These are phyloP conservation scores for Bibio marci DNA, from an alignment of 2,888 invertebrate genomes.

Conservation along the genomic window DNA sequence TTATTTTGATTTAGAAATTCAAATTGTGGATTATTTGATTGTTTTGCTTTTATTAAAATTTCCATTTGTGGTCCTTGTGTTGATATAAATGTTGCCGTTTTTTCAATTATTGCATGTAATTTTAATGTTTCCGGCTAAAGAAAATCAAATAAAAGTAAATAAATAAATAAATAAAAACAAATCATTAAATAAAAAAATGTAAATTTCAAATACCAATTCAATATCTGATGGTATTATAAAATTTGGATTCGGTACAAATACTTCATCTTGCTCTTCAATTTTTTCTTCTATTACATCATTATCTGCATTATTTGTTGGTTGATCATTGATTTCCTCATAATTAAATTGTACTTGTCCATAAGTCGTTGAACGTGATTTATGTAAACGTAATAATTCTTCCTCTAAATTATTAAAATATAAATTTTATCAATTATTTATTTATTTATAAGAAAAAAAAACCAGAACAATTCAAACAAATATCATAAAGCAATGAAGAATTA, in stretches of 20 bases:
- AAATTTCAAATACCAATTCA: conserved; percentile 42
- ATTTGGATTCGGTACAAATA: conserved; percentile 54
- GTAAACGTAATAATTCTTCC: conserved; percentile 78
- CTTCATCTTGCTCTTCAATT: conserved; percentile 47
- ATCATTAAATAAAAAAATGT: conserved; percentile 4
- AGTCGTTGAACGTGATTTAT: conserved; percentile 40
- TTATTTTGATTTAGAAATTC: conserved; percentile 80
- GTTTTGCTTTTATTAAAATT: conserved; percentile 94
- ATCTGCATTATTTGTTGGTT: conserved; percentile 25
- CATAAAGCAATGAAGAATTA: too few relatives aligned
- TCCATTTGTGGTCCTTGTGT: conserved; percentile 96
- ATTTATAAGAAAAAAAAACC: conserved; percentile 3
- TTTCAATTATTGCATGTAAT: conserved; percentile 85
- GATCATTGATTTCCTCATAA: conserved; percentile 41
- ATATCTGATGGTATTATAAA: conserved; percentile 63
- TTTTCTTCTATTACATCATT: conserved; percentile 35
- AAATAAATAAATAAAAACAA: conserved; percentile 13
- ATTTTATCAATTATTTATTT: background rate
- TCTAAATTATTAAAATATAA: conserved; percentile 34
- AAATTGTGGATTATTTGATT: conserved; percentile 84
- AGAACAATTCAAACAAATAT: too few relatives aligned
- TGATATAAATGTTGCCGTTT: conserved; percentile 77
- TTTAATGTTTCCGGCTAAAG: conserved; percentile 72
- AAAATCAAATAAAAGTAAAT: conserved; percentile 11
- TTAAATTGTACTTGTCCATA: conserved; percentile 64